phyloP scores from a whole-genome alignment of 2,888 invertebrate genomes.

The Cordilura impudica region DNA sequence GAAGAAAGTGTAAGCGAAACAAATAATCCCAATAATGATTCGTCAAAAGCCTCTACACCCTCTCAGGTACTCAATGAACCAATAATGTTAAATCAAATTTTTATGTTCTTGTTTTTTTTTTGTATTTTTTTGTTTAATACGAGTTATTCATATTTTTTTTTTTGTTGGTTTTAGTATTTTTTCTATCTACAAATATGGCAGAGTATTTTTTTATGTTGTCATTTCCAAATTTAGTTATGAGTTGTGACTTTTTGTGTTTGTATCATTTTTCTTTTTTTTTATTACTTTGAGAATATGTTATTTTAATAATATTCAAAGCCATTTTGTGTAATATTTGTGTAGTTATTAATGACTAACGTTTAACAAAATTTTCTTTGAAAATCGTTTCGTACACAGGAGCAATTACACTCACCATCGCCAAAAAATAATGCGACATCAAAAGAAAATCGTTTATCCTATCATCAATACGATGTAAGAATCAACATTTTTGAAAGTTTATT shows the following conservation, averaged over 20 bases:
- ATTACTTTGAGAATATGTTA: too few species aligned
- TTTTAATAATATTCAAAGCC: background rate
- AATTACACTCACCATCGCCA: conserved; percentile 73
- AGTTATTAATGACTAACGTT: background rate
- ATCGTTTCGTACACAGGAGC: conserved; percentile 66
- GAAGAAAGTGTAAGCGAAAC: conserved; percentile 72
- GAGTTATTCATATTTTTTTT: background rate
- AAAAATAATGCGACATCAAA: conserved; percentile 74
- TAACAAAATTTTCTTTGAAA: background rate
- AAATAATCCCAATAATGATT: conserved; percentile 66
- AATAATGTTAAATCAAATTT: background rate
- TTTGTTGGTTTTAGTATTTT: background rate
- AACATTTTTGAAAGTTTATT: background rate
- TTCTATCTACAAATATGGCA: background rate
- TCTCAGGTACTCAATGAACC: conserved; percentile 73
- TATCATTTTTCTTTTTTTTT: conserved; percentile 1
- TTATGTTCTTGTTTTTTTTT: conserved; percentile 1
- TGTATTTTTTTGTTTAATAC: conserved; percentile 26
- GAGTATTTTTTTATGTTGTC: conserved; percentile 41
- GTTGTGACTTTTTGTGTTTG: background rate
- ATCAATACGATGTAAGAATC: conserved; percentile 77
- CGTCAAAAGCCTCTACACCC: conserved; percentile 72
- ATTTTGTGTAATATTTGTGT: background rate
- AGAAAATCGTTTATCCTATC: conserved; percentile 76
- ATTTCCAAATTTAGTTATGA: conserved; percentile 28